A percentile compares a stretch with the other conserved stretches of the same genome.
Evolutionary conservation across 2,797 vertebrate species (phyloP).

Genomic region (Ispidina picta): DNA sequence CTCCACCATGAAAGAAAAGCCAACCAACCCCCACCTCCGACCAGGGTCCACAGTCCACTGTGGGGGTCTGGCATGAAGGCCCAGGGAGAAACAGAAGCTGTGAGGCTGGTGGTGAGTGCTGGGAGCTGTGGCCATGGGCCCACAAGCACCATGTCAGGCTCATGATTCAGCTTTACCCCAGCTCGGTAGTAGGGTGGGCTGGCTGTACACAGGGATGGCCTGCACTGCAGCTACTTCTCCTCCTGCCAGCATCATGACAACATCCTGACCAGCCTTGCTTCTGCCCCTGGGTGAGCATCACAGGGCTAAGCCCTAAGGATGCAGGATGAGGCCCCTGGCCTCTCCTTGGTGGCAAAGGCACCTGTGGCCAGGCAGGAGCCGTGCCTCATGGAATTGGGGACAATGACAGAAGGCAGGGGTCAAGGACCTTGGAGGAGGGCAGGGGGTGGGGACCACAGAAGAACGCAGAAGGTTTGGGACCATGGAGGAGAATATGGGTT

Average conservation of each 20-base stretch:
- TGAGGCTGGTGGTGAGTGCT: neutral
- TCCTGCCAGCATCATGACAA: rapidly evolving
- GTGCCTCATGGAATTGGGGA: neutral
- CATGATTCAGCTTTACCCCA: neutral
- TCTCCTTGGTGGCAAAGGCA: neutral
- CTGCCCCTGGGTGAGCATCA: rapidly evolving
- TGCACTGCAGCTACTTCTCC: rapidly evolving
- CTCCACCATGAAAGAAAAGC: neutral
- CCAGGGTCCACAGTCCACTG: rapidly evolving
- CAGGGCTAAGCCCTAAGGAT: neutral
- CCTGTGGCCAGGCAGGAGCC: neutral
- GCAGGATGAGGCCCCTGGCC: neutral
- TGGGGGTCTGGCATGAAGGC: neutral
- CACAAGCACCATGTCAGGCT: neutral
- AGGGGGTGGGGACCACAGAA: neutral
- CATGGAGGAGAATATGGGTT: neutral
- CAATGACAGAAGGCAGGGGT: neutral
- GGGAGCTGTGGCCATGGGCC: neutral
- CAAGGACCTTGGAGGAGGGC: rapidly evolving
- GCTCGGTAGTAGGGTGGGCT: neutral
- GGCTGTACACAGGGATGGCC: neutral
- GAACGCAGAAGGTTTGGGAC: neutral
- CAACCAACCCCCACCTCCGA: neutral
- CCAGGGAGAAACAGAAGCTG: neutral
- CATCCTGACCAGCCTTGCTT: neutral